Conservation (phyloP, 1,140 invertebrate genomes). For the Polypedilum pembai region DNA sequence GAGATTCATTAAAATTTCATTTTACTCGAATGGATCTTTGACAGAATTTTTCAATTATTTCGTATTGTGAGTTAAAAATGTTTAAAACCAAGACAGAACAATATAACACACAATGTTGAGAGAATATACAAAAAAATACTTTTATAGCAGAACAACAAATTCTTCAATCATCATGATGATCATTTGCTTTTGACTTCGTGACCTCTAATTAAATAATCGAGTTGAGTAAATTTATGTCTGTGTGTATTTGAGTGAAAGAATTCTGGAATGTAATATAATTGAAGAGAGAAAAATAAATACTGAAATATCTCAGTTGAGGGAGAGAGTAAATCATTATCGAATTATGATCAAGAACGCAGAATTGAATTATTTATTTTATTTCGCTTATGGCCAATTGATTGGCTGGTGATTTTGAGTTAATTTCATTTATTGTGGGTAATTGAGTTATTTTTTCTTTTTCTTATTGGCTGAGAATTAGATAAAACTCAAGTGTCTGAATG, state of each 20-base stretch:
- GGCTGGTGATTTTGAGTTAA: background rate
- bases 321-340: too few species aligned
- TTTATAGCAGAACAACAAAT: background rate
- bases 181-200: background rate
- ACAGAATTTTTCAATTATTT: constrained; percentile 21
- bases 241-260: background rate
- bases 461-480: too few species aligned
- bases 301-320: too few species aligned
- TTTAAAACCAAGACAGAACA: too few species aligned
- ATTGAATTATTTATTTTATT: background rate
- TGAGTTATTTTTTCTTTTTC: too few species aligned
- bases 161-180: constrained; percentile 24
- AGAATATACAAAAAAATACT: too few species aligned
- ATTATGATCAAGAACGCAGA: too few species aligned
- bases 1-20: background rate
- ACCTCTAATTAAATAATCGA: constrained; percentile 28
- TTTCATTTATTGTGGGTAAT: background rate
- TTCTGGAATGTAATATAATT: background rate
- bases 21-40: constrained; percentile 14
- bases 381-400: constrained; percentile 3
- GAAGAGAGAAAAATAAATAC: too few species aligned
- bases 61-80: background rate
- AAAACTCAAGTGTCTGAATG: too few species aligned
- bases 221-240: too few species aligned
- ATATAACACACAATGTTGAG: too few species aligned